Base-by-base conservation (phyloP, 23 tunicate species). In the Oikopleura vanhoeffeni region DNA sequence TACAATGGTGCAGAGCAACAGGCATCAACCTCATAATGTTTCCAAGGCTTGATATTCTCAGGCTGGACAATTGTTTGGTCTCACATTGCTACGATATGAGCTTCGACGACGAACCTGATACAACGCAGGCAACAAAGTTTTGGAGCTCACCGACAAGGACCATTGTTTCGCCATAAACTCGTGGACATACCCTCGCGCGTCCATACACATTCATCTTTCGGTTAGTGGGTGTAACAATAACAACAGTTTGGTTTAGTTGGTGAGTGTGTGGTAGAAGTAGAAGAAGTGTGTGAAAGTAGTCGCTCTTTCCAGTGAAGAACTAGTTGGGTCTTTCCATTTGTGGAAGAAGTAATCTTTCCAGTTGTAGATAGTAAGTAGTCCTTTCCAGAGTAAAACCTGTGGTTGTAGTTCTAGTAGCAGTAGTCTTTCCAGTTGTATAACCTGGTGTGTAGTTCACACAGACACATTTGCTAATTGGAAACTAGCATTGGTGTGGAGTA, bases 1-100 rank as follows among this genome's bases (percentile, higher is more conserved):
- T 18, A 49, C 18, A 18, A 8, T 49, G 60, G 60, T 8, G 60
- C 60, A 18, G 8, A 8, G 60, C 60, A 49, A 18, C 60, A 49
- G 18, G 8, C 18, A 18, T 8, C 18, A 18, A 49, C 18, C 2
- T 18, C 79, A 30, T 8, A 18, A 8, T 8, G 8, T 8, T 18
- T 49, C 18, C 18, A 8, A 8, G 18, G 60, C 60, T 49, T 18
- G 18, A 49, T 18, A 49, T 8, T 49, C 8, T 94, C 98, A n/a
- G 0, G 94, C 76, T 67, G 91, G 91, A 75, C 98, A 93, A 35
- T 85, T 67, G 4, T 0, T 84, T 88, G 13, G 88, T 85, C 18
- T 93, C 98, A 76, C 98, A 93, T 2, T 83, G n/a, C 76, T 67
- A 89, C 94, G 57, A 84, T 42, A 30, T 75, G 87, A 57, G 94